Evolutionary conservation across 1,140 invertebrate species (phyloP).

Genomic region (Bombus turneri): DNA sequence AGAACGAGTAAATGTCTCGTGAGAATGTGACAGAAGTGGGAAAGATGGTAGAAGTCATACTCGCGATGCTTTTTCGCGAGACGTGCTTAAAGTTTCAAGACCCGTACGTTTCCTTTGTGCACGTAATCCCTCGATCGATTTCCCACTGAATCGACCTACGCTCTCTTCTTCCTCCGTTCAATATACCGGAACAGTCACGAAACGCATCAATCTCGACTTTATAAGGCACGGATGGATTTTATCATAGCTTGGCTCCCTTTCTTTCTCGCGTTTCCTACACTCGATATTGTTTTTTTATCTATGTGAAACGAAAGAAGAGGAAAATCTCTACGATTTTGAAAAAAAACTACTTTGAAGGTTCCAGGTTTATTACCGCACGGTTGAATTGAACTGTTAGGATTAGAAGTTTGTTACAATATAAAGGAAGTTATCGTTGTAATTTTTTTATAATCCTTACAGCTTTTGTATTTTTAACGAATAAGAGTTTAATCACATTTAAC

Average conservation of each 20-base stretch:
- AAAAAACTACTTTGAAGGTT: no score
- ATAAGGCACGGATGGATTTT: constrained; percentile 29
- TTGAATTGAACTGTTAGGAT: background rate
- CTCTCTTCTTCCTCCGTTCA: background rate
- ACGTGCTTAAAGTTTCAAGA: constrained; percentile 50
- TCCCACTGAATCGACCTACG: constrained; percentile 40
- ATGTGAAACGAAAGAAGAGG: background rate
- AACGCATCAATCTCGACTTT: constrained; percentile 51
- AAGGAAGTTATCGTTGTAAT: background rate
- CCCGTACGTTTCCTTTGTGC: constrained; percentile 21
- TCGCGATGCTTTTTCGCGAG: constrained; percentile 19
- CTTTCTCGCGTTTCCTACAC: constrained; percentile 9
- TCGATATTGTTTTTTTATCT: background rate
- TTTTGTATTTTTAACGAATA: no score
- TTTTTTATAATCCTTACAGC: background rate
- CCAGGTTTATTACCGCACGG: background rate
- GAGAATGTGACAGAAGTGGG: constrained; percentile 1
- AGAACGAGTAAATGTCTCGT: constrained; percentile 1
- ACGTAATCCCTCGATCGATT: constrained; percentile 48
- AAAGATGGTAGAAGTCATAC: constrained; percentile 8
- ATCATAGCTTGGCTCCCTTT: background rate
- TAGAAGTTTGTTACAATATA: background rate
- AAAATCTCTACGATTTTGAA: background rate
- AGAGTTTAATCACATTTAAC: no score
- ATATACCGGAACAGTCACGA: constrained; percentile 39